Conservation (phyloP, 2,113 vertebrate genomes). For the Chitala chitala region DNA sequence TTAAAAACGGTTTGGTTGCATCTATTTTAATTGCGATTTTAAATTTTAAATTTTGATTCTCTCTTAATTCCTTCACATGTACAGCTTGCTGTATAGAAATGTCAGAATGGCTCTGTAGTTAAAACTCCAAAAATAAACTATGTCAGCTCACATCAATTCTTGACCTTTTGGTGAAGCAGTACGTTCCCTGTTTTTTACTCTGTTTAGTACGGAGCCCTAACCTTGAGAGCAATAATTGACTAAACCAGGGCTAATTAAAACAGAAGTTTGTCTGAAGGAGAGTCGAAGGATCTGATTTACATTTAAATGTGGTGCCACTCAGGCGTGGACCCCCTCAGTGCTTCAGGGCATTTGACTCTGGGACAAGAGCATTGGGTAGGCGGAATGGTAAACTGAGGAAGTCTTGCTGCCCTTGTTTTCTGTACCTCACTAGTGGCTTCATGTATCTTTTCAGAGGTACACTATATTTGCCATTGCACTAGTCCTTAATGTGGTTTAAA, state of each 20-base stretch:
- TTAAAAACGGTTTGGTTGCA: background rate
- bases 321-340: background rate
- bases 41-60: no score
- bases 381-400: background rate
- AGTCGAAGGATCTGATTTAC: constrained; percentile 24
- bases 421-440: background rate
- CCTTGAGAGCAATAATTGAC: constrained; percentile 21
- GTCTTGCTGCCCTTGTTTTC: background rate
- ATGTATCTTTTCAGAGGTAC: background rate
- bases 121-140: background rate
- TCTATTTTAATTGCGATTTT: background rate
- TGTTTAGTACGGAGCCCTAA: constrained; percentile 5
- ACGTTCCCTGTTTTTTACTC: background rate
- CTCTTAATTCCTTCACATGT: background rate
- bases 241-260: constrained; percentile 27
- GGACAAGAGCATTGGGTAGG: background rate
- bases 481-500: background rate
- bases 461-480: background rate
- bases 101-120: background rate
- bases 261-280: background rate
- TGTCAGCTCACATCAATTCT: background rate
- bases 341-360: background rate
- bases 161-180: background rate
- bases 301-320: constrained; percentile 23
- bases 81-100: background rate